Conservation (phyloP, 2,888 invertebrate genomes). For the Sarcophaga rosellei region DNA sequence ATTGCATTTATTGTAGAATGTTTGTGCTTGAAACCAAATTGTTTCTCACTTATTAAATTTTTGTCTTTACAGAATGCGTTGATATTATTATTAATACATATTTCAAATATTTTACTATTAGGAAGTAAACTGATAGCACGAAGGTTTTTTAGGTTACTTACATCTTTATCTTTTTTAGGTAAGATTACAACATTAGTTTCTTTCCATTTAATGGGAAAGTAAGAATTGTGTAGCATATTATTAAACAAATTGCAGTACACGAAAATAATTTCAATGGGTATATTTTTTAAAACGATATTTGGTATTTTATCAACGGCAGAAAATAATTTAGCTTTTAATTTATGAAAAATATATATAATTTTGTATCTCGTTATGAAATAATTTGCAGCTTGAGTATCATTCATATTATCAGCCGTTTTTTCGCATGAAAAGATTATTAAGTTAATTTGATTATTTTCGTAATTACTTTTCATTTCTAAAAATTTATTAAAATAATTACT, state of each 20-base stretch:
- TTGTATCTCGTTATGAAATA: slow-evolving; percentile 16
- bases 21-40: no score
- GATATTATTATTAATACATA: slow-evolving; percentile 11
- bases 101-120: slow-evolving; percentile 20
- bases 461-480: neutral
- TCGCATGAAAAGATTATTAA: neutral
- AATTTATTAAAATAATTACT: neutral
- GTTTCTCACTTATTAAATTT: neutral
- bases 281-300: slow-evolving; percentile 6
- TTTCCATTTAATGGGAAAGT: slow-evolving; percentile 15
- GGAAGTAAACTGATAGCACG: slow-evolving; percentile 6
- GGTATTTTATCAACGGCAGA: slow-evolving; percentile 16
- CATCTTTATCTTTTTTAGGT: slow-evolving; percentile 18
- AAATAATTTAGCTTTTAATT: neutral
- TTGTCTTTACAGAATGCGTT: slow-evolving; percentile 1
- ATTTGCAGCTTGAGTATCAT: neutral
- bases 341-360: slow-evolving; percentile 15
- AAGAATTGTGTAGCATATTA: neutral
- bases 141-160: slow-evolving; percentile 5
- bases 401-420: slow-evolving; percentile 1
- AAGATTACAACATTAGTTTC: slow-evolving; percentile 7
- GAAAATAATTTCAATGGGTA: neutral
- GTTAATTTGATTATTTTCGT: slow-evolving; percentile 18
- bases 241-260: neutral
- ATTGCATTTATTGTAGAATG: neutral